A percentile compares a stretch with the other conserved stretches of the same genome.
phyloP scores from a whole-genome alignment of 2,113 vertebrate species.

The Corythornis cristatus region DNA sequence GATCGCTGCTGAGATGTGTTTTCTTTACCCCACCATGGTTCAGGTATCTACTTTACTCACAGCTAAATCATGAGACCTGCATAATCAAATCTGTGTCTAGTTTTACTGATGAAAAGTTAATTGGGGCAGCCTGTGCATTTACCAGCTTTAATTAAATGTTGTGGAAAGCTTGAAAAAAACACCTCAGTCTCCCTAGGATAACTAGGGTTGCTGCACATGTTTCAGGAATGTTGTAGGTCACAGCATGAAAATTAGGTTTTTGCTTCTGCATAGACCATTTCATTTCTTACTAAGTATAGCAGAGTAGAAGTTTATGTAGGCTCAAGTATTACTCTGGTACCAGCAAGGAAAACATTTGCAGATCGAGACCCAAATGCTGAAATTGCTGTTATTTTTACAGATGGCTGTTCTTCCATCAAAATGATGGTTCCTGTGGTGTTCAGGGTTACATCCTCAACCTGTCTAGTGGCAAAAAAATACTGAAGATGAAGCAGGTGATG shows the following conservation, averaged over 20 bases:
- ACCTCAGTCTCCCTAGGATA: not conserved
- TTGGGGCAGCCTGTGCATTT: not conserved
- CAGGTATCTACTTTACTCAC: not conserved
- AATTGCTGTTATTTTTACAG: not conserved
- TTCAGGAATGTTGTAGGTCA: not conserved
- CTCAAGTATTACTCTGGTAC: not conserved
- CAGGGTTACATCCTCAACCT: not conserved
- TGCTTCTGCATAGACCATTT: not conserved
- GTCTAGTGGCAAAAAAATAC: not conserved
- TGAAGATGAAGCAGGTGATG: not conserved
- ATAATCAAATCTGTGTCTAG: not conserved
- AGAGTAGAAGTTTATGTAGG: not conserved
- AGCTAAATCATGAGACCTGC: not conserved
- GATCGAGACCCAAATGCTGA: not conserved
- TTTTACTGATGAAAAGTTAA: not conserved
- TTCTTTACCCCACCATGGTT: not conserved
- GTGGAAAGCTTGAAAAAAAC: not conserved
- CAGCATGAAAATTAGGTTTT: not conserved
- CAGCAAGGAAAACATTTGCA: not conserved
- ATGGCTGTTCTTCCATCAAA: not conserved
- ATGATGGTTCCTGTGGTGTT: not conserved
- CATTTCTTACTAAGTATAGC: not conserved
- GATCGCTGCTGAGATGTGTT: not conserved
- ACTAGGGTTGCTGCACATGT: rapidly evolving
- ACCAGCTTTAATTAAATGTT: not conserved